These are phyloP conservation scores for Siphamia tubifer DNA, from an alignment of 2,113 vertebrate species.

Conservation along the genomic window DNA sequence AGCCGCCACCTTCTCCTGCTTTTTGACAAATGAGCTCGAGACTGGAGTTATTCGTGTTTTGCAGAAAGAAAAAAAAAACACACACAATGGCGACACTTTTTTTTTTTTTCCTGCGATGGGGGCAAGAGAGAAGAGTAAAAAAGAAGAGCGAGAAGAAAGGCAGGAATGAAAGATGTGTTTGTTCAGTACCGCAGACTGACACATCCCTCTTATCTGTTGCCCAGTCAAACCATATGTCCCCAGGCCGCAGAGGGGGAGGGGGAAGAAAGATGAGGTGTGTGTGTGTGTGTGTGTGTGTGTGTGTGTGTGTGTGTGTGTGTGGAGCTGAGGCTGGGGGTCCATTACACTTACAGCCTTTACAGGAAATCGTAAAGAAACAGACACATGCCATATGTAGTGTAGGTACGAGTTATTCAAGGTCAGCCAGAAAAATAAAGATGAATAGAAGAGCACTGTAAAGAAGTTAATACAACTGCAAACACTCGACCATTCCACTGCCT, in stretches of 20 bases:
- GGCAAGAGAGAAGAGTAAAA: slow-evolving; percentile 34
- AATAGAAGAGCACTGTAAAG: background rate
- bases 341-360: slow-evolving; percentile 12
- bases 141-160: slow-evolving; percentile 36
- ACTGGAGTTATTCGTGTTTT: too few species aligned
- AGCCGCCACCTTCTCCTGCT: too few species aligned
- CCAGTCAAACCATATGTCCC: slow-evolving; percentile 90
- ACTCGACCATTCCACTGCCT: too few species aligned
- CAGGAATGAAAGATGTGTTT: slow-evolving; percentile 73
- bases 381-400: slow-evolving; percentile 12
- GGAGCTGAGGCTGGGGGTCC: background rate
- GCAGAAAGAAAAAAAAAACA: too few species aligned
- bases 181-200: slow-evolving; percentile 73
- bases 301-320: slow-evolving; percentile 49
- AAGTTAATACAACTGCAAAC: too few species aligned
- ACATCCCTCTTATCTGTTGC: slow-evolving; percentile 91
- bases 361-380: slow-evolving; percentile 33
- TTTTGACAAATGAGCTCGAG: too few species aligned
- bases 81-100: too few species aligned
- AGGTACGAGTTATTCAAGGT: slow-evolving; percentile 46
- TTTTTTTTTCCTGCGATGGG: too few species aligned
- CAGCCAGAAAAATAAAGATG: slow-evolving; percentile 18
- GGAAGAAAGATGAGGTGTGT: slow-evolving; percentile 54
- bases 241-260: slow-evolving; percentile 66
- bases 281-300: slow-evolving; percentile 52